phyloP scores from a whole-genome alignment of 2,113 vertebrate species.

The Puffinus mauretanicus region DNA sequence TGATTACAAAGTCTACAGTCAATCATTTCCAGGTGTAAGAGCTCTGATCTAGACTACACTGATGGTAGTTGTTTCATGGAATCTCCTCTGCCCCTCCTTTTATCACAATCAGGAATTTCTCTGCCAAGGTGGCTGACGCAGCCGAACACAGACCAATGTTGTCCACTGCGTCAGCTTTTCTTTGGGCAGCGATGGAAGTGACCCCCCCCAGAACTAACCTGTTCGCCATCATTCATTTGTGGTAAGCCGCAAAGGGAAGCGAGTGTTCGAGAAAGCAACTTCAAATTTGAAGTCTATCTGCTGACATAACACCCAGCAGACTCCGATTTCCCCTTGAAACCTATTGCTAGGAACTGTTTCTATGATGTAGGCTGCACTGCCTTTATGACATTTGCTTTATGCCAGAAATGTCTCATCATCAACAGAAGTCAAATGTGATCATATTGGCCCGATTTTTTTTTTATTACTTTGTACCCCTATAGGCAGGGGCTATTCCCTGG shows the following conservation, averaged over 20 bases:
- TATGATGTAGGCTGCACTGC: neutral
- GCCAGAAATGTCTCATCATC: neutral
- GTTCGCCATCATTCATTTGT: neutral
- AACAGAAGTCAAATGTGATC: neutral
- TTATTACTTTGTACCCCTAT: neutral
- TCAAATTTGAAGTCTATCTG: neutral
- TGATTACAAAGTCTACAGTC: neutral
- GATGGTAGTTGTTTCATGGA: neutral
- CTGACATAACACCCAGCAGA: neutral
- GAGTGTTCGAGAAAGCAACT: neutral
- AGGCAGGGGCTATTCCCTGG: neutral
- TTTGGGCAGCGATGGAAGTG: neutral
- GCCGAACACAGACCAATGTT: fast-evolving
- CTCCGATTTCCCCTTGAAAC: neutral
- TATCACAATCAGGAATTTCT: neutral
- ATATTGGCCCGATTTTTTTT: neutral
- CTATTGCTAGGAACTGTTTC: neutral
- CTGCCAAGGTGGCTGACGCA: neutral
- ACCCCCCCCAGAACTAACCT: neutral
- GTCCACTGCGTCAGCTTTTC: neutral
- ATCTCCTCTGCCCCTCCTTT: neutral
- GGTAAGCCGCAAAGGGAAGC: neutral
- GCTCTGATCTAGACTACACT: neutral
- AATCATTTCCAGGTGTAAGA: neutral
- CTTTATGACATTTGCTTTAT: neutral